Conservation (phyloP, 1,140 invertebrate genomes). For the Neodiprion virginianus region DNA sequence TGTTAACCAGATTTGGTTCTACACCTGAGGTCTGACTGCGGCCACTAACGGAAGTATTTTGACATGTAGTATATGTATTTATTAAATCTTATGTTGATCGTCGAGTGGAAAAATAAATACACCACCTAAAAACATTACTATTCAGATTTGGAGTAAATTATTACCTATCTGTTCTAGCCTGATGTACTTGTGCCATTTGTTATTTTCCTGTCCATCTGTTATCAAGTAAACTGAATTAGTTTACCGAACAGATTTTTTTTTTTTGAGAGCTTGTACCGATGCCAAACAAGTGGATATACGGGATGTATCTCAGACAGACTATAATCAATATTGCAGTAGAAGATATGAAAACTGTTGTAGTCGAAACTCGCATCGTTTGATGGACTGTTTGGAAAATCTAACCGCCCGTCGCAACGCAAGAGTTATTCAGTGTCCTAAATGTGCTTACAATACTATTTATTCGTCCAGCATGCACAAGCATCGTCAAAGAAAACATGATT, state of each 20-base stretch:
- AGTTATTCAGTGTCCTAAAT: not conserved
- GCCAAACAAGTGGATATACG: no score
- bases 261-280: no score
- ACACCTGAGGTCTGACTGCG: constrained; percentile 54
- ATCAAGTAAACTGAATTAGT: no score
- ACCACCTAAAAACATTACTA: no score
- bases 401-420: not conserved
- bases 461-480: not conserved
- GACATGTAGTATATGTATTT: no score
- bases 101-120: no score
- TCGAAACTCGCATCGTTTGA: not conserved
- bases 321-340: not conserved
- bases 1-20: constrained; percentile 48
- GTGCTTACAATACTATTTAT: not conserved
- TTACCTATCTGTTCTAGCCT: no score
- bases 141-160: no score
- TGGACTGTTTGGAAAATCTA: constrained; percentile 1
- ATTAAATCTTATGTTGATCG: no score
- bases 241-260: no score
- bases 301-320: not conserved
- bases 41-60: constrained; percentile 13
- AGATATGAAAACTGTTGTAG: not conserved
- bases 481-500: not conserved
- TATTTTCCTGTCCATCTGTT: no score
- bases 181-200: no score